These are phyloP conservation scores for Caranx melampygus DNA, from an alignment of 2,113 vertebrate species.

Conservation along the genomic window DNA sequence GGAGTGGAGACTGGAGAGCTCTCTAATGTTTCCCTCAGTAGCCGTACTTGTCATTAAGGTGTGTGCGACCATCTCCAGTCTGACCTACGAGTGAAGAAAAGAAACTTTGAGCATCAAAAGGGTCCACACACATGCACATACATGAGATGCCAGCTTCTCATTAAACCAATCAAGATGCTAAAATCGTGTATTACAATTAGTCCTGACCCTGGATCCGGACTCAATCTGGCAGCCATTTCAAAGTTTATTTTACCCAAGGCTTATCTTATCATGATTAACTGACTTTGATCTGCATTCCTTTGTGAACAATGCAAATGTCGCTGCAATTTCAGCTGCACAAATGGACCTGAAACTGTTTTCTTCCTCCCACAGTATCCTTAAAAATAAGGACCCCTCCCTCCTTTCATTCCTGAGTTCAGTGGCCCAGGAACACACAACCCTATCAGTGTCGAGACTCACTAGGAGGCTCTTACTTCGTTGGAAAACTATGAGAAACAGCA, in stretches of 20 bases:
- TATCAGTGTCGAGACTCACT: background rate
- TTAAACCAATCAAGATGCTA: background rate
- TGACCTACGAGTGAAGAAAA: constrained; percentile 85
- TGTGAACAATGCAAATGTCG: constrained; percentile 28
- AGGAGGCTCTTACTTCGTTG: background rate
- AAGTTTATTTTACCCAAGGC: constrained; percentile 3
- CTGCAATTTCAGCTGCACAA: constrained; percentile 35
- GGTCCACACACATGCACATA: too few relatives aligned
- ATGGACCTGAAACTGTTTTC: constrained; percentile 44
- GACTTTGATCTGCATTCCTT: constrained; percentile 64
- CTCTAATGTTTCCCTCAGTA: constrained; percentile 82
- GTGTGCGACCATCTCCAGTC: constrained; percentile 94
- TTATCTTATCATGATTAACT: constrained; percentile 52
- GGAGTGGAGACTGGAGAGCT: constrained; percentile 12
- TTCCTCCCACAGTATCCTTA: constrained; percentile 5
- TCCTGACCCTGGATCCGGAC: constrained; percentile 1
- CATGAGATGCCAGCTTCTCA: background rate
- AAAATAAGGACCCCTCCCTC: background rate
- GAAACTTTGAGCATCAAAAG: background rate
- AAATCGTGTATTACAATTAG: background rate
- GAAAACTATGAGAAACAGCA: background rate
- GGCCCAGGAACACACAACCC: background rate
- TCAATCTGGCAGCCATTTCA: constrained; percentile 27
- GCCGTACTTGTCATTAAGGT: constrained; percentile 96
- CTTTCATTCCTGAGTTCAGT: constrained; percentile 1